Evolutionary conservation across 2,797 vertebrate genomes (phyloP), one percentile per base, ranked within the genome.

Genomic region (Tamandua tetradactyla): DNA sequence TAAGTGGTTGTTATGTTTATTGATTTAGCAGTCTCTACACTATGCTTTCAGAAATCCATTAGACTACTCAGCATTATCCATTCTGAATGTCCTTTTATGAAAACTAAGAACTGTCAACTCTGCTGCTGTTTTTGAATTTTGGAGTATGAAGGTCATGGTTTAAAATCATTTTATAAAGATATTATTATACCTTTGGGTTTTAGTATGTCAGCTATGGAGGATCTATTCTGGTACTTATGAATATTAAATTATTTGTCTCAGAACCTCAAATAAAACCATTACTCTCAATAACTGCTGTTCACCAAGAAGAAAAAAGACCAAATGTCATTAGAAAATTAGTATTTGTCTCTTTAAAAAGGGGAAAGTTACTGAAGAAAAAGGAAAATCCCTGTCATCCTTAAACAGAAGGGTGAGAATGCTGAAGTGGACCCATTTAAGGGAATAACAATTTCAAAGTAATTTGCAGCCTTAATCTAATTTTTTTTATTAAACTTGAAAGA

Each of bases 41-140:
- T 93, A 96, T 97, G 91, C 97, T 92, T 97, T 98, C 91, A 95
- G 89, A 98, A 98, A 98, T 95, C 98, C 98, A 98, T 99, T 98
- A 98, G 89, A 95, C 94, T 97, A 98, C 98, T 98, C 97, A 98
- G 98, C 97, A 97, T 98, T 94, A 98, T 97, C 96, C 96, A 97
- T 98, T 98, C 76, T 97, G 97, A 97, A 96, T 98, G 96, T 97
- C 98, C 98, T 66, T 82, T 84, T 52, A 68, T 69, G 88, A 95
- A 89, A 76, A 87, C 32, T 71, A 85, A 89, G 62, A 89, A 81
- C 47, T 68, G 68, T 85, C 59, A 1, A 0, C 64, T 75, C 52
- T 15, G 69, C 81, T 81, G 25, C 86, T 47, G 30, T 78, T 85
- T 91, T 95, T 59, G 85, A 94, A 93, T 91, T 94, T 55, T 74